Evolutionary conservation across 2,888 invertebrate genomes (phyloP).

Genomic region (Merodon equestris): DNA sequence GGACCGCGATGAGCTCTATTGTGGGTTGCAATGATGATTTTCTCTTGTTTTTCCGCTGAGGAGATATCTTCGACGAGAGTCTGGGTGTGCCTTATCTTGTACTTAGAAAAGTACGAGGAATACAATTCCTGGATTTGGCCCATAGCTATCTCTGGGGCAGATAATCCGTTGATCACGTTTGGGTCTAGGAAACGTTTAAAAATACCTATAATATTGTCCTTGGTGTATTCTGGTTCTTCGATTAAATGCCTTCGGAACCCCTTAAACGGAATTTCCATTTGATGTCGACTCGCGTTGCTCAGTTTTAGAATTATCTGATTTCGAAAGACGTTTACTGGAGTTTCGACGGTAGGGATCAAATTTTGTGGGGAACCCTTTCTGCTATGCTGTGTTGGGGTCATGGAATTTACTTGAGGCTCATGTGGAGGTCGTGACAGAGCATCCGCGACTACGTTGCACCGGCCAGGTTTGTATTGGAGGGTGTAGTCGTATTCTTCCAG

Average conservation of each 20-base stretch:
- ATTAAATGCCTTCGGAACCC: conserved; percentile 33
- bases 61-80: conserved; percentile 23
- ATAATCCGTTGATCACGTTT: conserved; percentile 15
- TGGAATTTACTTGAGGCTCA: conserved; percentile 20
- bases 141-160: conserved; percentile 32
- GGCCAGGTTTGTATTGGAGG: conserved; percentile 54
- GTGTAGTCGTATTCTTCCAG: conserved; percentile 60
- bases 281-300: conserved; percentile 25
- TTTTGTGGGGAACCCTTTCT: conserved; percentile 7
- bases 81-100: conserved; percentile 22
- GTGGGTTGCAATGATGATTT: conserved; percentile 31
- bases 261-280: not conserved
- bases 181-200: conserved; percentile 12
- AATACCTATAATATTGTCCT: conserved; percentile 26
- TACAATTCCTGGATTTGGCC: not conserved
- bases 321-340: conserved; percentile 46
- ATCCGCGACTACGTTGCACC: conserved; percentile 43
- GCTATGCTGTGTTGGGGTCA: conserved; percentile 30
- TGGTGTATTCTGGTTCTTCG: conserved; percentile 24
- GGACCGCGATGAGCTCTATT: conserved; percentile 50
- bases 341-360: conserved; percentile 18
- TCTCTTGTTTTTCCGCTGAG: conserved; percentile 11
- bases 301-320: not conserved
- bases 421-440: conserved; percentile 42
- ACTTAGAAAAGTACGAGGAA: conserved; percentile 19